phyloP scores from a whole-genome alignment of 2,113 vertebrate species.

The Dipodomys ordii region DNA sequence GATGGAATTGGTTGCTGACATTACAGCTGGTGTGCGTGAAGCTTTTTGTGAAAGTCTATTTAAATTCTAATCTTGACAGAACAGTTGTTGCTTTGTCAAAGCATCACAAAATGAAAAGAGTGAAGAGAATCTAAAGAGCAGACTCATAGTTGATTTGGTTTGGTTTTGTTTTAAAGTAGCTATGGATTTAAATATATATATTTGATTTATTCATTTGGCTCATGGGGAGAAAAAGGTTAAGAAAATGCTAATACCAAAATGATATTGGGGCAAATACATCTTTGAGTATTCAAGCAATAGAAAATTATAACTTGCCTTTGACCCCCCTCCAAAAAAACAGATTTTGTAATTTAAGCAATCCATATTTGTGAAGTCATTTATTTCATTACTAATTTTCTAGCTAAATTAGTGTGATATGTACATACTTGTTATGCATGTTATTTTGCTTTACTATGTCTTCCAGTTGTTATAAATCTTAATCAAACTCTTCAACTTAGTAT shows the following conservation, averaged over 20 bases:
- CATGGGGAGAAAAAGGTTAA: constrained; percentile 49
- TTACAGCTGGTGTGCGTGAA: constrained; percentile 58
- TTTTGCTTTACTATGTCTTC: background rate
- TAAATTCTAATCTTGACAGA: constrained; percentile 74
- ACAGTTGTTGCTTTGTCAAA: constrained; percentile 77
- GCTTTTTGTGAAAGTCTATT: constrained; percentile 72
- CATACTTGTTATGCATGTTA: background rate
- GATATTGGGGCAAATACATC: constrained; percentile 50
- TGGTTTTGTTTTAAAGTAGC: constrained; percentile 64
- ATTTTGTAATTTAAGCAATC: constrained; percentile 24
- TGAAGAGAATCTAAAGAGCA: constrained; percentile 63
- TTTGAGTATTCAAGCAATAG: constrained; percentile 15
- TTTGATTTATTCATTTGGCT: constrained; percentile 57
- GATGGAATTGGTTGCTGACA: constrained; percentile 57
- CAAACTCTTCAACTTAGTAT: background rate
- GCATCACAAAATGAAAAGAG: constrained; percentile 66
- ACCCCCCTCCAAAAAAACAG: background rate
- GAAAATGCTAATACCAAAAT: constrained; percentile 56
- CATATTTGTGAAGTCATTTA: constrained; percentile 11
- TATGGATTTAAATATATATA: constrained; percentile 27
- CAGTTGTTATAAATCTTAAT: background rate
- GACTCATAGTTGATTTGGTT: constrained; percentile 11
- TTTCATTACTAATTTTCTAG: background rate
- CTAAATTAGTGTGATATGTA: constrained; percentile 44
- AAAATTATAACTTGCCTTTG: constrained; percentile 50